Percentiles rank a stretch among this genome's conserved stretches.
phyloP scores from a whole-genome alignment of 2,113 vertebrate species.

The Rallus limicola region DNA sequence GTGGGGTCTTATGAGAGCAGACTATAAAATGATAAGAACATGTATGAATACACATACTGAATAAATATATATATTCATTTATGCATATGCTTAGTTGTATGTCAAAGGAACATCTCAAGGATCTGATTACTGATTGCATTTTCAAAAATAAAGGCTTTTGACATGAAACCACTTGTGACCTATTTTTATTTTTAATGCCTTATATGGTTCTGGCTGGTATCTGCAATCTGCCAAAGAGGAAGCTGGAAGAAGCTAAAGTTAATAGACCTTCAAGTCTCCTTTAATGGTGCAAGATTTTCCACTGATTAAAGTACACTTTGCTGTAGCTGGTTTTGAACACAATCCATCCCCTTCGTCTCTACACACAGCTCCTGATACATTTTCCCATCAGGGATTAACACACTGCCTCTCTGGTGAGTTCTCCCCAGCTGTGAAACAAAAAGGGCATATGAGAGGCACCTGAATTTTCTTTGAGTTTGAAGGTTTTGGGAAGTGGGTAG shows the following conservation, averaged over 20 bases:
- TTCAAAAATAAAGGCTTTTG: neutral
- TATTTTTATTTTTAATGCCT: conserved; percentile 24
- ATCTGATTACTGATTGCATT: neutral
- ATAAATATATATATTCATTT: neutral
- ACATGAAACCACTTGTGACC: neutral
- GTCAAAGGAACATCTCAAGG: neutral
- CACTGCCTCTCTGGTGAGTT: neutral
- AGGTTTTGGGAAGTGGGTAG: neutral
- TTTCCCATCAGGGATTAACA: neutral
- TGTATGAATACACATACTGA: neutral
- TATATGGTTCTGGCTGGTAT: conserved; percentile 36
- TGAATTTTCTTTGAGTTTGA: neutral
- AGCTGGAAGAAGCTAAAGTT: conserved; percentile 52
- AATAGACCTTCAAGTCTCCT: conserved; percentile 24
- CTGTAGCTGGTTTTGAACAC: conserved; percentile 38
- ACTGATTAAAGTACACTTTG: neutral
- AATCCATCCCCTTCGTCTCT: neutral
- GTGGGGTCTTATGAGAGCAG: too few relatives aligned
- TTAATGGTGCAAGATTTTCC: conserved; percentile 43
- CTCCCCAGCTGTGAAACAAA: neutral
- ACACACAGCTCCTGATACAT: neutral
- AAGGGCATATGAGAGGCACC: neutral
- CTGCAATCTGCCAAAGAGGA: conserved; percentile 44
- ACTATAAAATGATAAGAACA: neutral
- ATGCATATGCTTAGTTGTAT: neutral